phyloP scores from a whole-genome alignment of 2,888 invertebrate species.

The Heliconius charithonia region DNA sequence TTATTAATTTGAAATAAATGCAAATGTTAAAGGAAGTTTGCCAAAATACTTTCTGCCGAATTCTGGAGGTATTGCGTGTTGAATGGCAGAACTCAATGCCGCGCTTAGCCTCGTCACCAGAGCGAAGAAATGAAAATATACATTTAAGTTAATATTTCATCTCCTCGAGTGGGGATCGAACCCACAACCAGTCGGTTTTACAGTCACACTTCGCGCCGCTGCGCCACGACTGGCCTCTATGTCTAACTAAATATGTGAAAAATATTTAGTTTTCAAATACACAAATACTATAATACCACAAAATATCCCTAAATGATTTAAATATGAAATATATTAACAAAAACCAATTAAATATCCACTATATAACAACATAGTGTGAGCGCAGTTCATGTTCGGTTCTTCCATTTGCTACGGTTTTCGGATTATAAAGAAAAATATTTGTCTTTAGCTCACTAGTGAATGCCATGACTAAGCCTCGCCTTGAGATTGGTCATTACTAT shows the following conservation, averaged over 20 bases:
- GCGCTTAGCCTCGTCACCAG: too few relatives aligned
- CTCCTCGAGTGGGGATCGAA: too few relatives aligned
- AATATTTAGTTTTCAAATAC: neutral
- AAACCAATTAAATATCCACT: constrained; percentile 45
- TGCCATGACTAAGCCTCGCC: constrained; percentile 59
- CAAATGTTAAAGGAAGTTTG: too few relatives aligned
- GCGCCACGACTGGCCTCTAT: too few relatives aligned
- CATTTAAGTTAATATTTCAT: too few relatives aligned
- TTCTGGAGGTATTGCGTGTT: too few relatives aligned
- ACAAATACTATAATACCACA: neutral
- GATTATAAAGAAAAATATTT: constrained; percentile 68
- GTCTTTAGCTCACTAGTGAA: constrained; percentile 58
- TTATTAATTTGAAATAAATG: too few relatives aligned
- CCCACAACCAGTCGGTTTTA: too few relatives aligned
- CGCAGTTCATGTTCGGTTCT: constrained; percentile 40
- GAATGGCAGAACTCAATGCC: too few relatives aligned
- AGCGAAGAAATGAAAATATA: too few relatives aligned
- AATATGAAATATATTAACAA: neutral
- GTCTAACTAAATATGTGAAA: neutral
- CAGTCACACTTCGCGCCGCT: too few relatives aligned
- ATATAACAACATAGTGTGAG: constrained; percentile 34
- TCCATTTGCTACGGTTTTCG: constrained; percentile 60
- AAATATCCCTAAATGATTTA: neutral
- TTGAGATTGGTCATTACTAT: constrained; percentile 49
- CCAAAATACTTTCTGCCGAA: too few relatives aligned